Evolutionary conservation across 2,113 vertebrate species (phyloP), one percentile per base, ranked within the genome.

Genomic region (Athene noctua): DNA sequence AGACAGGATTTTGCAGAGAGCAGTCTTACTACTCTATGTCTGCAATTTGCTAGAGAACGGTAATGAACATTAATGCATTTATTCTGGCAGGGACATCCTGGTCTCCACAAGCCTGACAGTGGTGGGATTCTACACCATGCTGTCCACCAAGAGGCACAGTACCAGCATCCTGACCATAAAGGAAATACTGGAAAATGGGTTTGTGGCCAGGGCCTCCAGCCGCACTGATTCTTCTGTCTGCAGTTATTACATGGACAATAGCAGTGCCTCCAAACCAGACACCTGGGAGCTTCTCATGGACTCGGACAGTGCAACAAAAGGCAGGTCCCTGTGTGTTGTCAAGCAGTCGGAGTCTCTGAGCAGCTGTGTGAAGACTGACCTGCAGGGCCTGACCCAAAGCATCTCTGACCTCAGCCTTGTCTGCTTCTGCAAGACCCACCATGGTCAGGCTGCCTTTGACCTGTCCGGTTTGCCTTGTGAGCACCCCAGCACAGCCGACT

Each of bases 101-200:
- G 9, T 55, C 32, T 49, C 83, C 2, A 0, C 7, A 88, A 55
- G 4, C 30, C 20, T 70, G 38, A 26, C 16, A 40, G 27, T 10
- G 10, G 40, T 9, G 40, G 57, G 42, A 71, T 70, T 83, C 54
- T 61, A 25, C 13, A 92, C 44, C 15, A 97, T 97, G 97, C 81
- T 95, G 62, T 92, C 96, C 46, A 77, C 88, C 20, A 63, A 66
- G 66, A 89, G 30, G 42, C 96, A 68, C 1, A 8, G 38, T 14
- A 34, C 65, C 47, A 96, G 80, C 71, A 84, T 67, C 42, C 26
- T 89, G 46, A 92, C 92, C 10, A 34, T 92, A 63, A 97, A 90
- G 44, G 97, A 97, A 51, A 47, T 96, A 44, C 86, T 97, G 25
- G 96, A 97, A 54, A 96, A 86, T 1, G 97, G 75, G 1, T 98